These are phyloP conservation scores for Luehdorfia chinensis DNA, from an alignment of 1,140 invertebrate species.

Conservation along the genomic window DNA sequence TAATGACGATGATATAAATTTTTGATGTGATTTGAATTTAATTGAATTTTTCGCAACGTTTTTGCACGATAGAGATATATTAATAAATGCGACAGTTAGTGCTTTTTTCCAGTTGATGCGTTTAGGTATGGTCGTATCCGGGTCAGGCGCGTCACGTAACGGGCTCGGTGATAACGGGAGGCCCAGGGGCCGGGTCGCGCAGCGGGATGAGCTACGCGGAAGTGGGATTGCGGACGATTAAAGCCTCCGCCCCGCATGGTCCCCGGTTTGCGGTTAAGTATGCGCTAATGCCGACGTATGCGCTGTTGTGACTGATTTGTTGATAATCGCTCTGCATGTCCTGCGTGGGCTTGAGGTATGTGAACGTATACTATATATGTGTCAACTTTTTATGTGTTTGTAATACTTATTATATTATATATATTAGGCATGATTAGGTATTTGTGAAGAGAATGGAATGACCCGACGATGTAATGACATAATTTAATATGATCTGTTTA, in stretches of 20 bases:
- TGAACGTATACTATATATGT: too few species aligned
- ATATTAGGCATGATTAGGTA: too few species aligned
- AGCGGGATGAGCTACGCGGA: slow-evolving; percentile 70
- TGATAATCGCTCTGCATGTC: neutral
- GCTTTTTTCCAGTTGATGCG: slow-evolving; percentile 52
- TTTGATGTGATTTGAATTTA: too few species aligned
- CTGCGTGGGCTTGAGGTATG: too few species aligned
- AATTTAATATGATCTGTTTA: too few species aligned
- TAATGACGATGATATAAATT: too few species aligned
- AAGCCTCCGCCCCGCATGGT: slow-evolving; percentile 21
- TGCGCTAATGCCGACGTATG: slow-evolving; percentile 2
- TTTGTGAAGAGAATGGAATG: too few species aligned
- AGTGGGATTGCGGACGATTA: slow-evolving; percentile 46
- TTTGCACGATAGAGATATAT: too few species aligned
- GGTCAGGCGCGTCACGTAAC: slow-evolving; percentile 71
- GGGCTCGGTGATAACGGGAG: slow-evolving; percentile 65
- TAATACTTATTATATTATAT: too few species aligned
- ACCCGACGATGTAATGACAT: too few species aligned
- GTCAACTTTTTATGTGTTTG: too few species aligned
- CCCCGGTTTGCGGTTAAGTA: neutral
- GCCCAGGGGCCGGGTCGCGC: slow-evolving; percentile 53
- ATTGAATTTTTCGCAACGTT: too few species aligned
- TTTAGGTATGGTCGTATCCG: slow-evolving; percentile 48
- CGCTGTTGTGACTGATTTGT: neutral
- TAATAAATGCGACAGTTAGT: slow-evolving; percentile 41